A percentile compares a stretch with the other conserved stretches of the same genome.
Evolutionary conservation across 2,113 vertebrate species (phyloP).

Genomic region (Menura novaehollandiae): DNA sequence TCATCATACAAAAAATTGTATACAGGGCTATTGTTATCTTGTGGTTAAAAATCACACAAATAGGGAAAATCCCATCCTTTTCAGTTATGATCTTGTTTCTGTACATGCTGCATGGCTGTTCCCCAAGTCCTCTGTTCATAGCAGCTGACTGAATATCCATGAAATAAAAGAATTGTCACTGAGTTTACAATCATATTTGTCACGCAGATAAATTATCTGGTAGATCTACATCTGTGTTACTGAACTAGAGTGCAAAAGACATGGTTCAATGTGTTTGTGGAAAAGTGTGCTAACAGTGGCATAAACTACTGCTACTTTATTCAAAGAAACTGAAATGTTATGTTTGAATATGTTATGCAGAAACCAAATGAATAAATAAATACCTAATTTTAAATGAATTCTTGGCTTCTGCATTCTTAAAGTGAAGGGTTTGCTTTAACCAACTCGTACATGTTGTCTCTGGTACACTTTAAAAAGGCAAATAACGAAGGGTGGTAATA

Average conservation of each 20-base stretch:
- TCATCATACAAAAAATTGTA: not conserved
- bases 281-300: not conserved
- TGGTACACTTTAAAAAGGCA: not conserved
- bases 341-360: not conserved
- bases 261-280: not conserved
- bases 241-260: not conserved
- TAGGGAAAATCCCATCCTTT: not conserved
- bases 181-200: not conserved
- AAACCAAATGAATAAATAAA: not conserved
- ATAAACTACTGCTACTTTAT: not conserved
- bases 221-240: not conserved
- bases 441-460: not conserved
- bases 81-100: not conserved
- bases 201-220: not conserved
- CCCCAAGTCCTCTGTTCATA: not conserved
- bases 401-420: slow-evolving; percentile 52
- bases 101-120: not conserved
- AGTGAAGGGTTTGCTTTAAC: slow-evolving; percentile 31
- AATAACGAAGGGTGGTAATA: not conserved
- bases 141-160: not conserved
- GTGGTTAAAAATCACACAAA: not conserved
- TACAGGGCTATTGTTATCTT: not conserved
- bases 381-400: slow-evolving; percentile 16
- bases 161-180: not conserved
- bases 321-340: not conserved